Conservation (phyloP, 2,888 invertebrate genomes). For the Drosophila borborema region DNA sequence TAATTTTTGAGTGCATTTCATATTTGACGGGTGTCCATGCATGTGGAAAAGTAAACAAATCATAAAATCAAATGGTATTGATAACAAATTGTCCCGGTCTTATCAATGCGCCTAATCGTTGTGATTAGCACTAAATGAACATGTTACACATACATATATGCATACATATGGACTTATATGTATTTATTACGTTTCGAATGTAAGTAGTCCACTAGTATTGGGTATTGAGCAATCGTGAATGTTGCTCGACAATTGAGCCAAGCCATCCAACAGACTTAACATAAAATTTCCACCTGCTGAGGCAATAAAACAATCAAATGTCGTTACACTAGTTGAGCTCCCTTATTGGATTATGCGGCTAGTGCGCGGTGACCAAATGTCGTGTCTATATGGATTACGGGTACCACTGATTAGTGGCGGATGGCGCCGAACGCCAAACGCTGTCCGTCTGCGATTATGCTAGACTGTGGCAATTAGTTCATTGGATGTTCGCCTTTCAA, state of each 20-base stretch:
- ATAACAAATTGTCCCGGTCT: slow-evolving; percentile 53
- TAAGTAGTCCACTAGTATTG: slow-evolving; percentile 14
- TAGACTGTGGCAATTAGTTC: slow-evolving; percentile 20
- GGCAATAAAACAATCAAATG: slow-evolving; percentile 73
- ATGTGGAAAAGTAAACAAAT: slow-evolving; percentile 68
- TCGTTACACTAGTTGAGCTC: slow-evolving; percentile 50
- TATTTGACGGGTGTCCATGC: slow-evolving; percentile 12
- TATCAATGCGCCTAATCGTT: slow-evolving; percentile 69
- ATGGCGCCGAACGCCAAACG: slow-evolving; percentile 20
- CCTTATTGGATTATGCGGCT: slow-evolving; percentile 73
- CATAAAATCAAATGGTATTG: slow-evolving; percentile 45
- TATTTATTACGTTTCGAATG: neutral
- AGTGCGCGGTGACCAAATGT: slow-evolving; percentile 30
- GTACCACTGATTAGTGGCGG: slow-evolving; percentile 40
- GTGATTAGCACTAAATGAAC: slow-evolving; percentile 52
- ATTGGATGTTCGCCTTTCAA: slow-evolving; percentile 3
- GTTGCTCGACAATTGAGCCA: slow-evolving; percentile 42
- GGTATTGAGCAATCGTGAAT: slow-evolving; percentile 34
- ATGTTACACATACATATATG: slow-evolving; percentile 1
- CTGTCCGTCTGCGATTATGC: slow-evolving; percentile 47
- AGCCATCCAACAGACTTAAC: slow-evolving; percentile 40
- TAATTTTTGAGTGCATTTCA: slow-evolving; percentile 40
- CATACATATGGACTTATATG: neutral
- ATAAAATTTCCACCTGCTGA: slow-evolving; percentile 52
- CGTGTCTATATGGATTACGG: slow-evolving; percentile 68